Evolutionary conservation across 2,888 invertebrate species (phyloP), one percentile per base, ranked within the genome.

Genomic region (Camptogramma bilineatum): DNA sequence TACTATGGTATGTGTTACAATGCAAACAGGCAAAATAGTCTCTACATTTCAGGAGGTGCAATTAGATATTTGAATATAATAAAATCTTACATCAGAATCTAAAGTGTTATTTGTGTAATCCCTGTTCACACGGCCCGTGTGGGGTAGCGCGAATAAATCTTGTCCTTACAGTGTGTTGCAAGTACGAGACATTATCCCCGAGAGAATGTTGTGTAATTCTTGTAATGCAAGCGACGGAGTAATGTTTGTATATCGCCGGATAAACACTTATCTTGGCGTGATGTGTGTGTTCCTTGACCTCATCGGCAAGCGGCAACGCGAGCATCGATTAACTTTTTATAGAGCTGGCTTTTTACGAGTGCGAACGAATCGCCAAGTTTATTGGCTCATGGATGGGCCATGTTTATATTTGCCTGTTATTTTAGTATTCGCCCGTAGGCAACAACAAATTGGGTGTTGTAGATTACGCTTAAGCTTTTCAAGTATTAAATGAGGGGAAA

Each of bases 271-370:
- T 69, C 65, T 65, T 52, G 58, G 51, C 67, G 65, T 70, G 73
- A 73, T 74, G 70, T 74, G 71, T 71, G 65, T 73, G 69, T 77
- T 76, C 75, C 75, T 75, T 77, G 76, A 76, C 75, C 75, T 74
- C 73, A 71, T 67, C 71, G 58, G 46, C 51, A 62, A 46, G 60
- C 52, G 61, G 58, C 54, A 57, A 52, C n/a, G 66, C 57, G 71
- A 69, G 71, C 68, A 73, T 77, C 74, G 76, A 78, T 82, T 75
- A 80, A 78, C 73, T 79, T 80, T 80, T 81, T 81, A 76, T 73
- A 73, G 67, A 68, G 65, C 68, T 62, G 59, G 59, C 53, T 58
- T 72, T 70, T 77, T 79, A 80, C 72, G 73, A 72, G 71, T 70
- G 71, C 69, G 70, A 76, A 73, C 71, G 63, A 76, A 76, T 76